A percentile compares a stretch with the other conserved stretches of the same genome.
Conservation (phyloP, 2,113 vertebrate genomes). For the Gavia stellata region DNA sequence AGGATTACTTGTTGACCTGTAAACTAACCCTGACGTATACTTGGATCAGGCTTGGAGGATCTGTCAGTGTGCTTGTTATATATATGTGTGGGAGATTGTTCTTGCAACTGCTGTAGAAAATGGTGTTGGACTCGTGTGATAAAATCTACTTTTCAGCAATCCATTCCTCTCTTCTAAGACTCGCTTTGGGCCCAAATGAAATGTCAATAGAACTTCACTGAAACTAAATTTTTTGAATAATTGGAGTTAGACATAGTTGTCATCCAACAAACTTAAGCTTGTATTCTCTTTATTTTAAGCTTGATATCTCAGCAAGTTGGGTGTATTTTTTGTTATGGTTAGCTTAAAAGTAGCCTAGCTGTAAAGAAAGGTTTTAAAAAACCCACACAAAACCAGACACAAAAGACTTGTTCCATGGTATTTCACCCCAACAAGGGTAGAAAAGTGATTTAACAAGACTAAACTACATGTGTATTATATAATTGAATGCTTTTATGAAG, state of each 20-base stretch:
- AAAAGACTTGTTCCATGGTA: neutral
- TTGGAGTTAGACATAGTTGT: neutral
- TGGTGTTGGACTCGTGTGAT: neutral
- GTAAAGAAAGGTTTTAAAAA: neutral
- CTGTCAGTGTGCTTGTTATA: neutral
- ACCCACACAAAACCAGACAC: accelerated
- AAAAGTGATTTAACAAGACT: neutral
- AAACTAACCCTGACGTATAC: neutral
- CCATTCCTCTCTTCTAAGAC: neutral
- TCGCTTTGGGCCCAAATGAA: neutral
- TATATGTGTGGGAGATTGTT: accelerated
- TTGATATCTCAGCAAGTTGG: neutral
- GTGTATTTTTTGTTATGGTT: neutral
- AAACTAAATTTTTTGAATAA: accelerated
- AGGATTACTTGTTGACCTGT: neutral
- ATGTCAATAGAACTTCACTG: neutral
- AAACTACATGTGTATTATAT: accelerated
- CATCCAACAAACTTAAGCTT: neutral
- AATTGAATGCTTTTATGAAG: neutral
- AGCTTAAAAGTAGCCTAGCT: neutral
- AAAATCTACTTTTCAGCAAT: neutral
- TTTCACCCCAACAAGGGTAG: neutral
- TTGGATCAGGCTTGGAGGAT: neutral
- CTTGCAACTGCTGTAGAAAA: neutral
- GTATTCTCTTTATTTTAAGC: neutral